Evolutionary conservation across 2,113 vertebrate genomes (phyloP), one percentile per base, ranked within the genome.

Genomic region (Neotragus pygmaeus): DNA sequence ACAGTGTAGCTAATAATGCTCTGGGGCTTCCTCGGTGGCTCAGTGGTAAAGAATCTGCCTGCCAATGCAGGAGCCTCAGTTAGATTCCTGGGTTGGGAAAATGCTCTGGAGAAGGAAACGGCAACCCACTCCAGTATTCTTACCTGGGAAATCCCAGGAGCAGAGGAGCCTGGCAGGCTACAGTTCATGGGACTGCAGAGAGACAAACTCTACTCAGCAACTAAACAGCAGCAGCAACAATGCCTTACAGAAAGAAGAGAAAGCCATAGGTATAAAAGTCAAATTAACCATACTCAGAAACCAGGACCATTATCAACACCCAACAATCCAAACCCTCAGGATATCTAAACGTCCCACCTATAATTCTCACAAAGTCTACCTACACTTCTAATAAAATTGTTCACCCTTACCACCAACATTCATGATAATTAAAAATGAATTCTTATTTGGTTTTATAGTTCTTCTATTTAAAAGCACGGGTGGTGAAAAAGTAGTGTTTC

Each of bases 361-460:
- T 55, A 82, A 77, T 53, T 47, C 47, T 78, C 60, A 28, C 47
- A 11, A 25, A 81, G 28, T 19, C 49, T 70, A 43, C 25, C 85
- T 78, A 55, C 28, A 45, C 30, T 53, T 66, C 45, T 3, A 78
- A 62, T 27, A 75, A 80, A 94, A 21, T 53, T 21, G 51, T 47
- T 90, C 70, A 51, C 45, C 17, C 33, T 33, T 75, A 45, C 84
- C 64, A 33, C 64, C 58, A 60, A 66, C 30, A 85, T 84, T 57
- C 80, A 58, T 19, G 27, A 66, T 51, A 70, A 75, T 86, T 91
- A 78, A 90, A 91, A 94, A 82, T 12, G 51, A 96, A 36, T 93
- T 93, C 78, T 83, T 60, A 90, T 45, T 96, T 96, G 90, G 51
- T 73, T 94, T 91, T 83, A 91, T 33, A 86, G 64, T 49, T 91